phyloP scores from a whole-genome alignment of 1,140 invertebrate genomes.

The Aradophagus sp. region DNA sequence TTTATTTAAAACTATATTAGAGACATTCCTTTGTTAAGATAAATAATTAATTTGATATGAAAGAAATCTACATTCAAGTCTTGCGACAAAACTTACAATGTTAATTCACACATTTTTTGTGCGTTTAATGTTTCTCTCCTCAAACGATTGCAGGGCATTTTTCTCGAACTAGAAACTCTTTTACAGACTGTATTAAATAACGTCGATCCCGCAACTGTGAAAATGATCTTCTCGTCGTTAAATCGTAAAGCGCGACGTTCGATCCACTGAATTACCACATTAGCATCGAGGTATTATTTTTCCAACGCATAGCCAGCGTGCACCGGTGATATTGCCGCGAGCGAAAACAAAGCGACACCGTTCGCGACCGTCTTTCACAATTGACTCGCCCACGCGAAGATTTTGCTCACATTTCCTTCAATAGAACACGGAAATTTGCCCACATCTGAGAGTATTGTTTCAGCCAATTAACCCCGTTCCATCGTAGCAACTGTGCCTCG shows the following conservation, averaged over 20 bases:
- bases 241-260: constrained; percentile 4
- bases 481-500: too few species aligned
- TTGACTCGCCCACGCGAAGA: constrained; percentile 28
- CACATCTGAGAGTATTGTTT: constrained; percentile 18
- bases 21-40: too few species aligned
- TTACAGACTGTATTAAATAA: neutral
- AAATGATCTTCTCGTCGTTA: constrained; percentile 1
- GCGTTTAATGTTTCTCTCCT: too few species aligned
- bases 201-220: constrained; percentile 2
- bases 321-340: constrained; percentile 1
- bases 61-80: too few species aligned
- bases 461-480: constrained; percentile 35
- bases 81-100: too few species aligned
- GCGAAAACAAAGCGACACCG: constrained; percentile 20
- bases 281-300: constrained; percentile 15
- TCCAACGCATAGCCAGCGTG: constrained; percentile 4
- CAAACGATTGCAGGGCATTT: too few species aligned
- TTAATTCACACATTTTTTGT: too few species aligned
- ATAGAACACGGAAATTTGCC: constrained; percentile 23
- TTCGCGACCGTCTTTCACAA: constrained; percentile 13
- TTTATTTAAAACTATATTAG: too few species aligned
- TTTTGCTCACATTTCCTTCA: constrained; percentile 24
- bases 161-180: too few species aligned
- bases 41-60: too few species aligned
- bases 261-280: constrained; percentile 29